Conservation (phyloP, 2,113 vertebrate species). For the Odontesthes bonariensis region DNA sequence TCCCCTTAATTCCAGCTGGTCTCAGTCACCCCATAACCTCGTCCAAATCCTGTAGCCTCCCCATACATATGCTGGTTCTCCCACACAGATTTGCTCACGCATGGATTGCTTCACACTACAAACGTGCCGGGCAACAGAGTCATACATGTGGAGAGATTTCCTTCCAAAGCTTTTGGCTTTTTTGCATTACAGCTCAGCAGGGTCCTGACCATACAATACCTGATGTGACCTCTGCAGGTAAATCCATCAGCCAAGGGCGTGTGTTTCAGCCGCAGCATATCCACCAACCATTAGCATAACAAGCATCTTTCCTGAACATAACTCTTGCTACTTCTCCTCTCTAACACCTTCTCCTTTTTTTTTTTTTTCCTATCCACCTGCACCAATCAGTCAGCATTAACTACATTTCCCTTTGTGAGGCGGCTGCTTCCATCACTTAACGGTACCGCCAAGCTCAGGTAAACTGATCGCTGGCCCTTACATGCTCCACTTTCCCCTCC, state of each 20-base stretch:
- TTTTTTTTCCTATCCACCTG: slow-evolving; percentile 47
- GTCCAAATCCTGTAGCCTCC: slow-evolving; percentile 59
- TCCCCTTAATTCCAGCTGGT: slow-evolving; percentile 59
- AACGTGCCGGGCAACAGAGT: slow-evolving; percentile 1
- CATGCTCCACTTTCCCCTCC: slow-evolving; percentile 50
- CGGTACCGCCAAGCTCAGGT: slow-evolving; percentile 62
- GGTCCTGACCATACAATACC: slow-evolving; percentile 51
- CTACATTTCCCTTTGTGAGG: slow-evolving; percentile 73
- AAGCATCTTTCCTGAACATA: slow-evolving; percentile 67
- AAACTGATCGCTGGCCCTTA: slow-evolving; percentile 70
- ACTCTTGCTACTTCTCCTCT: slow-evolving; percentile 56
- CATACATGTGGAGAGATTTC: slow-evolving; percentile 14
- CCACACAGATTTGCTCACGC: slow-evolving; percentile 69
- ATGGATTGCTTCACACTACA: slow-evolving; percentile 50
- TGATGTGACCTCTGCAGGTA: slow-evolving; percentile 59
- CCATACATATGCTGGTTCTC: slow-evolving; percentile 70
- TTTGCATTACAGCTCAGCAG: slow-evolving; percentile 46
- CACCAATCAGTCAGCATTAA: slow-evolving; percentile 75
- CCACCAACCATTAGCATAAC: slow-evolving; percentile 71
- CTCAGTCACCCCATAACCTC: slow-evolving; percentile 66
- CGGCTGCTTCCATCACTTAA: slow-evolving; percentile 66
- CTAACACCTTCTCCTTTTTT: slow-evolving; percentile 11
- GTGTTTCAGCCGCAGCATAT: slow-evolving; percentile 33
- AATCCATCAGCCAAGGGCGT: slow-evolving; percentile 56
- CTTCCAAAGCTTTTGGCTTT: slow-evolving; percentile 41